Evolutionary conservation across 2,797 vertebrate genomes (phyloP).

Genomic region (Thamnophis elegans): DNA sequence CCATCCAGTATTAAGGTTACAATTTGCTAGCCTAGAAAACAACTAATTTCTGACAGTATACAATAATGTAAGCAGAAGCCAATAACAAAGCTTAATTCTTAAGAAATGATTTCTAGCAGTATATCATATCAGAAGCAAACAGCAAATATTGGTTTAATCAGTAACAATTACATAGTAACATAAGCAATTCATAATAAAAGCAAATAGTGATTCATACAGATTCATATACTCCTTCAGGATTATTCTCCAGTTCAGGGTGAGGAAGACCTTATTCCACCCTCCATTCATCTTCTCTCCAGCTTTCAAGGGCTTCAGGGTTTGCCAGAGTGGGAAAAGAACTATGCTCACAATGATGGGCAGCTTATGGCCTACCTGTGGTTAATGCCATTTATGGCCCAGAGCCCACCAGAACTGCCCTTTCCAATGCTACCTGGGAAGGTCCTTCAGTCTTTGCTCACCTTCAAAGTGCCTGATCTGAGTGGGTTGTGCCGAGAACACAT

Average conservation of each 20-base stretch:
- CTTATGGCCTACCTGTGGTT: neutral
- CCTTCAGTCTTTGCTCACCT: neutral
- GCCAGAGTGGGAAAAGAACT: neutral
- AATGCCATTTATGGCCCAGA: neutral
- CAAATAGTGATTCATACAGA: too few species aligned
- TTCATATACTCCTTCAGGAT: too few species aligned
- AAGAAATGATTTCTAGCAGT: too few species aligned
- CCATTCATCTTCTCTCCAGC: neutral
- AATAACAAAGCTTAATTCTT: too few species aligned
- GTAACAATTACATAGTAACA: too few species aligned
- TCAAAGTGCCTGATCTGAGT: neutral
- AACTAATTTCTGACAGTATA: too few species aligned
- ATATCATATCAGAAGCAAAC: too few species aligned
- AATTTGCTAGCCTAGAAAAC: too few species aligned
- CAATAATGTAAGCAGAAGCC: too few species aligned
- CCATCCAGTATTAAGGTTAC: too few species aligned
- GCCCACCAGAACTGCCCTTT: neutral
- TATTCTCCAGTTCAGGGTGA: neutral
- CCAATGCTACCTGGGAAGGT: neutral
- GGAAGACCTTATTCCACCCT: neutral
- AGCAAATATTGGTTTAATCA: too few species aligned
- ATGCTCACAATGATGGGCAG: neutral
- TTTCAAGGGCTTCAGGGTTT: neutral
- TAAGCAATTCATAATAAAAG: too few species aligned
- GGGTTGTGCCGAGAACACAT: neutral